Evolutionary conservation across 53 echinoderm and acorn worm species (phyloP).

Genomic region (Holothuria leucospilota): DNA sequence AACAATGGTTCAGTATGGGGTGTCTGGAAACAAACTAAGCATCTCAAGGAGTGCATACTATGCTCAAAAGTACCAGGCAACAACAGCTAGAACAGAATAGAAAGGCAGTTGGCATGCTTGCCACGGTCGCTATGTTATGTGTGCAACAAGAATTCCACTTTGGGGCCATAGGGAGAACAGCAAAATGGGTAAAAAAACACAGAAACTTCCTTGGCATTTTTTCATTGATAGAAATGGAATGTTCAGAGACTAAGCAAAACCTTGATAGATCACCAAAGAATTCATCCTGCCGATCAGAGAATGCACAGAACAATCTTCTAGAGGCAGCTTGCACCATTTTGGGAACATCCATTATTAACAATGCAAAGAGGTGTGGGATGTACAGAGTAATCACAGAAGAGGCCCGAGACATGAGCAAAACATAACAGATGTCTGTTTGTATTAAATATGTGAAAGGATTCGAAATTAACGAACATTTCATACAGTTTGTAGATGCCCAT

Average conservation of each 20-base stretch:
- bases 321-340: background rate
- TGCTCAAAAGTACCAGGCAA: slow-evolving; percentile 15
- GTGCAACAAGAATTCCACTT: background rate
- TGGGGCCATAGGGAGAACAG: slow-evolving; percentile 1
- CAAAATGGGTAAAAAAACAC: background rate
- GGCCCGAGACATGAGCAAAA: background rate
- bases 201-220: too few species aligned
- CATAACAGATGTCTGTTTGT: background rate
- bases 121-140: slow-evolving; percentile 8
- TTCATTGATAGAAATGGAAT: too few species aligned
- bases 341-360: background rate
- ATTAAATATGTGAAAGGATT: background rate
- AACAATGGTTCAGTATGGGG: too few species aligned
- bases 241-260: too few species aligned
- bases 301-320: background rate
- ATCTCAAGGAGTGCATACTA: slow-evolving; percentile 26
- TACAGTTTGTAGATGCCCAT: background rate
- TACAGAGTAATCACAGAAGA: background rate
- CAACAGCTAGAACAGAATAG: slow-evolving; percentile 1
- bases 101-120: slow-evolving; percentile 2
- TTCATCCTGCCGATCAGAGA: too few species aligned
- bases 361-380: background rate
- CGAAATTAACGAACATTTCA: background rate
- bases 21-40: background rate
- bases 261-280: too few species aligned